These are phyloP conservation scores for Anadara kagoshimensis DNA, from an alignment of 1,140 invertebrate species.

Conservation along the genomic window DNA sequence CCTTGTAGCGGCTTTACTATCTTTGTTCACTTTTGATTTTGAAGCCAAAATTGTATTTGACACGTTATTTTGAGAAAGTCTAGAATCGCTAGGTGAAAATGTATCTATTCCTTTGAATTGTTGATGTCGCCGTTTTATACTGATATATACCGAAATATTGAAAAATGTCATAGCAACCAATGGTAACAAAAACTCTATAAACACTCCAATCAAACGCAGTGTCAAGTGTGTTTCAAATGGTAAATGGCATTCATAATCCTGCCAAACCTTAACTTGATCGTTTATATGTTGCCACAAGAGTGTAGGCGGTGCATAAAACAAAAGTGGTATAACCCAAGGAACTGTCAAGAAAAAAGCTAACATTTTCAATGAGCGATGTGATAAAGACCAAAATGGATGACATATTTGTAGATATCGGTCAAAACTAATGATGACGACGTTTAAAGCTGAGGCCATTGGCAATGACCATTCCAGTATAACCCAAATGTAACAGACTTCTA, in stretches of 20 bases:
- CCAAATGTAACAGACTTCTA: slow-evolving; percentile 40
- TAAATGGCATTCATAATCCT: slow-evolving; percentile 48
- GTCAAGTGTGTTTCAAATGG: slow-evolving; percentile 48
- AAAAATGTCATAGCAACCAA: slow-evolving; percentile 41
- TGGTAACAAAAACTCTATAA: slow-evolving; percentile 57
- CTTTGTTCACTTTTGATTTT: slow-evolving; percentile 5
- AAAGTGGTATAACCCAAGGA: slow-evolving; percentile 48
- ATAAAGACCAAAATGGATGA: slow-evolving; percentile 32
- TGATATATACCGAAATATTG: slow-evolving; percentile 52
- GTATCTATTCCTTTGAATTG: no score
- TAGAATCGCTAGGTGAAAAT: neutral
- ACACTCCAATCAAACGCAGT: slow-evolving; percentile 37
- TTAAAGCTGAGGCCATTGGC: slow-evolving; percentile 39
- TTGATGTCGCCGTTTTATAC: slow-evolving; percentile 40
- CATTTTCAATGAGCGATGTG: slow-evolving; percentile 26
- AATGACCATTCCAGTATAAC: slow-evolving; percentile 41
- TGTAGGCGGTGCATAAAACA: slow-evolving; percentile 51
- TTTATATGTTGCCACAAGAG: slow-evolving; percentile 50
- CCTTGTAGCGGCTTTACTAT: slow-evolving; percentile 38
- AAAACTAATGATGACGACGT: slow-evolving; percentile 43
- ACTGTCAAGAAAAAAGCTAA: slow-evolving; percentile 25
- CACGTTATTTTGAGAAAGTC: neutral
- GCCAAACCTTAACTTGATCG: slow-evolving; percentile 37
- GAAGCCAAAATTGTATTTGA: neutral
- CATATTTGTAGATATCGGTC: slow-evolving; percentile 44